Percentiles rank a stretch among this genome's conserved stretches.
These are phyloP conservation scores for Patella ulyssiponensis DNA, from an alignment of 2,888 invertebrate species.

Conservation along the genomic window DNA sequence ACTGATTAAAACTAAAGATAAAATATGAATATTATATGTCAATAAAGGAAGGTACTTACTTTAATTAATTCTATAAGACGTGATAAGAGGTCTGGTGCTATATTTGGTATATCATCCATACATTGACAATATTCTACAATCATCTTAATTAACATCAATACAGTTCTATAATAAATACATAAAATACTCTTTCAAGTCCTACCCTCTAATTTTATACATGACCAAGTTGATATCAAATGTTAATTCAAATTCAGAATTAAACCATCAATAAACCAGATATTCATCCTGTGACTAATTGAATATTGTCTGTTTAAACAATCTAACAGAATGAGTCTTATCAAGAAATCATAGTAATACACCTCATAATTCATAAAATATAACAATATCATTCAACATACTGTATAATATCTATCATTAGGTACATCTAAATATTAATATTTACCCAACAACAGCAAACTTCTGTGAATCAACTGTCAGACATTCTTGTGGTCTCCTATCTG, in stretches of 20 bases:
- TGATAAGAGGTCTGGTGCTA: constrained; percentile 85
- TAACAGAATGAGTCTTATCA: too few species aligned
- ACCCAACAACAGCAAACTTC: constrained; percentile 74
- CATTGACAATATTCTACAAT: constrained; percentile 91
- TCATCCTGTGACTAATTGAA: too few species aligned
- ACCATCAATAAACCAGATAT: not conserved
- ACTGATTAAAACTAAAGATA: too few species aligned
- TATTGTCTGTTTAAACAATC: too few species aligned
- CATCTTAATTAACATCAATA: constrained; percentile 89
- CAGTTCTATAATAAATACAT: constrained; percentile 76
- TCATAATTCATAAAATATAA: too few species aligned
- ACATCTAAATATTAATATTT: constrained; percentile 29
- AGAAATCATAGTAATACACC: too few species aligned
- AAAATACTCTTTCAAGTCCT: not conserved
- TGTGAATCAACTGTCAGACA: constrained; percentile 70
- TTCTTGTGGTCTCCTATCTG: constrained; percentile 66
- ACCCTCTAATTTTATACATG: not conserved
- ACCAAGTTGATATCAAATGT: not conserved
- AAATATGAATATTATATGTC: too few species aligned
- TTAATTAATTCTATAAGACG: constrained; percentile 90
- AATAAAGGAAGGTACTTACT: constrained; percentile 70
- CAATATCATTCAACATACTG: too few species aligned
- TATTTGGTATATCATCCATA: constrained; percentile 82
- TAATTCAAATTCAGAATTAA: not conserved
- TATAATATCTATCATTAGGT: too few species aligned